A percentile compares a stretch with the other conserved stretches of the same genome.
Conservation (phyloP, 1,140 invertebrate genomes). For the Copidosoma floridanum region DNA sequence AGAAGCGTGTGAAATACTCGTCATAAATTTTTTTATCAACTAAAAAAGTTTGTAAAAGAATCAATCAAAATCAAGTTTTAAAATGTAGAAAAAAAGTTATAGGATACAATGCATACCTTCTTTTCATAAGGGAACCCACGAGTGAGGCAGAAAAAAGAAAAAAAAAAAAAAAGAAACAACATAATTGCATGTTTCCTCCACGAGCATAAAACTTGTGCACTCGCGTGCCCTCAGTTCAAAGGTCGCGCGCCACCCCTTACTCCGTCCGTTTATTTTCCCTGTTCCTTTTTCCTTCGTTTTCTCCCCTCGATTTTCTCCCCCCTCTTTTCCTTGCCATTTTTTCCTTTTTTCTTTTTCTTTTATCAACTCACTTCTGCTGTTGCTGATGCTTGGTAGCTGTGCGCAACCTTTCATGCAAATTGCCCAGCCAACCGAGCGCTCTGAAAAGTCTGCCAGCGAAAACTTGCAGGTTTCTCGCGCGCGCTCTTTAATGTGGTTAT, state of each 20-base stretch:
- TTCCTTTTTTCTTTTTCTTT: neutral
- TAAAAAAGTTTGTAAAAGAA: too few species aligned
- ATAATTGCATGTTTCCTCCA: constrained; percentile 8
- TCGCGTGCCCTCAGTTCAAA: too few species aligned
- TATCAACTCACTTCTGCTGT: constrained; percentile 9
- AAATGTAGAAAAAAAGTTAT: too few species aligned
- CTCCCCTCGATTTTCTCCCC: neutral
- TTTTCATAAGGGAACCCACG: too few species aligned
- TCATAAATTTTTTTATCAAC: too few species aligned
- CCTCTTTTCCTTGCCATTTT: too few species aligned
- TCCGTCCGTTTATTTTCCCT: neutral
- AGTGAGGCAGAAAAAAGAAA: too few species aligned
- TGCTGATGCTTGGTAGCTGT: neutral
- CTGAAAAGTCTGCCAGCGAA: constrained; percentile 1
- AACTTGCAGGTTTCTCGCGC: constrained; percentile 3
- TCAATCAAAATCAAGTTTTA: too few species aligned
- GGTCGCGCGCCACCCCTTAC: too few species aligned
- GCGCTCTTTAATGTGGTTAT: neutral
- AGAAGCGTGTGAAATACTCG: too few species aligned
- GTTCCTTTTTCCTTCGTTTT: neutral
- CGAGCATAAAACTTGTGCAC: too few species aligned
- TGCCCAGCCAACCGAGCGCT: neutral
- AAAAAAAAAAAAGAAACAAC: constrained; percentile 8
- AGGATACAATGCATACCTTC: too few species aligned
- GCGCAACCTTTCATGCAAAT: constrained; percentile 17